Evolutionary conservation across 1,140 invertebrate genomes (phyloP).

Genomic region (Drosophila nannoptera): DNA sequence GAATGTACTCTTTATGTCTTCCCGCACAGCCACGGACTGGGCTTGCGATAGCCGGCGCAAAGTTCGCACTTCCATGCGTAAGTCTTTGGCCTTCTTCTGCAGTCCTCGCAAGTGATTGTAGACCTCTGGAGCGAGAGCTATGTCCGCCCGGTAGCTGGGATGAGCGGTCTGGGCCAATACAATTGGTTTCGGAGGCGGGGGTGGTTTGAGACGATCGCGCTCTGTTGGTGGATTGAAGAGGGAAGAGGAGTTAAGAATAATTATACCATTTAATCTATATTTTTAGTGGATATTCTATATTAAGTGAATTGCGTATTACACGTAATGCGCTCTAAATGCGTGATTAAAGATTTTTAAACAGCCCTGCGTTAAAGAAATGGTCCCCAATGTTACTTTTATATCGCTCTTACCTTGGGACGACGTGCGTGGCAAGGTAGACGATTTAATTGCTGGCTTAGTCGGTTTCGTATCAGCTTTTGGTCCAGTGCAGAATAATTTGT

Average conservation of each 20-base stretch:
- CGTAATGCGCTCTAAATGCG: slow-evolving; percentile 21
- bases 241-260: too few relatives aligned
- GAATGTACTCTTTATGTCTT: slow-evolving; percentile 93
- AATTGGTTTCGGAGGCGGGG: slow-evolving; percentile 90
- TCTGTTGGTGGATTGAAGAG: slow-evolving; percentile 80
- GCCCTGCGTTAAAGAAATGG: neutral
- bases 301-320: neutral
- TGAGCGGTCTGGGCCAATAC: slow-evolving; percentile 82
- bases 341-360: slow-evolving; percentile 15
- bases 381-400: slow-evolving; percentile 2
- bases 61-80: slow-evolving; percentile 91
- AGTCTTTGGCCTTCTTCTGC: slow-evolving; percentile 93
- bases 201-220: slow-evolving; percentile 89
- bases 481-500: slow-evolving; percentile 12
- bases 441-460: slow-evolving; percentile 96
- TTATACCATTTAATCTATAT: too few relatives aligned
- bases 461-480: slow-evolving; percentile 91
- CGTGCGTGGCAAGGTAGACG: slow-evolving; percentile 93
- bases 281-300: too few relatives aligned
- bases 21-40: slow-evolving; percentile 92
- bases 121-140: slow-evolving; percentile 88
- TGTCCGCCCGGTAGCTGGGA: slow-evolving; percentile 82
- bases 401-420: slow-evolving; percentile 92
- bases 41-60: slow-evolving; percentile 93
- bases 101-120: slow-evolving; percentile 90